phyloP scores from a whole-genome alignment of 2,888 invertebrate species.

The Troides helena region DNA sequence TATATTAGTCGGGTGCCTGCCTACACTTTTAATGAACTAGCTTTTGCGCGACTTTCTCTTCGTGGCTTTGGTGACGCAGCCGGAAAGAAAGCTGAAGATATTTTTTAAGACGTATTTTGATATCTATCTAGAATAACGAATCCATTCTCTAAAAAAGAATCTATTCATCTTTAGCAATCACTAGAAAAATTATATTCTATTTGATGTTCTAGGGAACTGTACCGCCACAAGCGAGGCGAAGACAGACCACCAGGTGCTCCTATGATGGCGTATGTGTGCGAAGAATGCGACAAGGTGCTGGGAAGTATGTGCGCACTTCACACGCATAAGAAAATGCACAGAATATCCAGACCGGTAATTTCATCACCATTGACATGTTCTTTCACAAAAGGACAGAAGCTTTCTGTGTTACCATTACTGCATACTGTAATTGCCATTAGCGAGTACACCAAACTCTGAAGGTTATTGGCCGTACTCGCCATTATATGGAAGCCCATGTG shows the following conservation, averaged over 20 bases:
- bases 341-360: slow-evolving; percentile 73
- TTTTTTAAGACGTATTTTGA: neutral
- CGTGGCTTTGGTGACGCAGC: too few species aligned
- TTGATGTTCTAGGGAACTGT: slow-evolving; percentile 55
- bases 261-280: slow-evolving; percentile 75
- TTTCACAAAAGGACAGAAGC: too few species aligned
- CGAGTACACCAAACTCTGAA: too few species aligned
- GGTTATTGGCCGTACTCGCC: too few species aligned
- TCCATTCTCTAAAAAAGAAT: too few species aligned
- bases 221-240: slow-evolving; percentile 71
- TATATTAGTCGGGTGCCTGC: neutral
- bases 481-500: too few species aligned
- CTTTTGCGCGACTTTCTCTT: neutral
- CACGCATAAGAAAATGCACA: slow-evolving; percentile 79
- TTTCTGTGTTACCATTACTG: too few species aligned
- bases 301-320: slow-evolving; percentile 77
- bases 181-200: too few species aligned
- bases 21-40: neutral
- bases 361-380: neutral
- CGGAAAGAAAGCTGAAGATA: neutral
- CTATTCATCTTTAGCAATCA: too few species aligned
- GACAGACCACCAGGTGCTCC: slow-evolving; percentile 67
- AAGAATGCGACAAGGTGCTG: slow-evolving; percentile 80
- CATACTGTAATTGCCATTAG: too few species aligned
- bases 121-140: neutral